These are phyloP conservation scores for Kobus ellipsiprymnus DNA, from an alignment of 2,113 vertebrate species.

Conservation along the genomic window DNA sequence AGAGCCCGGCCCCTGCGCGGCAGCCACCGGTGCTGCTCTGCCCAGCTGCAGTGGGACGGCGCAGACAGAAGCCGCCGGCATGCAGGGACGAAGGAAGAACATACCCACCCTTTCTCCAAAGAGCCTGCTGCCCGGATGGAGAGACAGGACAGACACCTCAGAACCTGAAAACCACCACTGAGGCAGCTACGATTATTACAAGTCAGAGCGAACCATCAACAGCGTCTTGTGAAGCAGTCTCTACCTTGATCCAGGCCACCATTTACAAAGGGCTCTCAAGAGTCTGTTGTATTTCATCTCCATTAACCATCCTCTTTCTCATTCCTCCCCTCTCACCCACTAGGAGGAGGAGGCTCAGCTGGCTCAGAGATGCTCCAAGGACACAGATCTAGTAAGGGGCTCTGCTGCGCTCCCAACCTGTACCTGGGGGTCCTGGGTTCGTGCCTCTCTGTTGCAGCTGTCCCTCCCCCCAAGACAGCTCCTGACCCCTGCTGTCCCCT, in stretches of 20 bases:
- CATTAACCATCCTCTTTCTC: neutral
- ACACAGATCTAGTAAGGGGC: neutral
- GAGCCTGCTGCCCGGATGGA: neutral
- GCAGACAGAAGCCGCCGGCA: fast-evolving
- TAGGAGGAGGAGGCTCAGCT: neutral
- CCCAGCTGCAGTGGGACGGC: fast-evolving
- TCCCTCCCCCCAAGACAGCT: neutral
- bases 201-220: neutral
- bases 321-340: neutral
- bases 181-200: neutral
- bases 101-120: neutral
- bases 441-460: neutral
- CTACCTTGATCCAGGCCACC: fast-evolving
- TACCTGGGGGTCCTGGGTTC: neutral
- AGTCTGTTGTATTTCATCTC: neutral
- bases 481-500: neutral
- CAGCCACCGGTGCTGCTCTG: fast-evolving
- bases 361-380: neutral
- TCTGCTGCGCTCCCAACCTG: fast-evolving
- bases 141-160: neutral
- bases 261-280: neutral
- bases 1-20: neutral
- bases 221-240: fast-evolving
- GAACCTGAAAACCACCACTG: neutral
- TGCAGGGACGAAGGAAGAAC: neutral